Evolutionary conservation across 2,113 vertebrate species (phyloP).

Genomic region (Saccopteryx bilineata): DNA sequence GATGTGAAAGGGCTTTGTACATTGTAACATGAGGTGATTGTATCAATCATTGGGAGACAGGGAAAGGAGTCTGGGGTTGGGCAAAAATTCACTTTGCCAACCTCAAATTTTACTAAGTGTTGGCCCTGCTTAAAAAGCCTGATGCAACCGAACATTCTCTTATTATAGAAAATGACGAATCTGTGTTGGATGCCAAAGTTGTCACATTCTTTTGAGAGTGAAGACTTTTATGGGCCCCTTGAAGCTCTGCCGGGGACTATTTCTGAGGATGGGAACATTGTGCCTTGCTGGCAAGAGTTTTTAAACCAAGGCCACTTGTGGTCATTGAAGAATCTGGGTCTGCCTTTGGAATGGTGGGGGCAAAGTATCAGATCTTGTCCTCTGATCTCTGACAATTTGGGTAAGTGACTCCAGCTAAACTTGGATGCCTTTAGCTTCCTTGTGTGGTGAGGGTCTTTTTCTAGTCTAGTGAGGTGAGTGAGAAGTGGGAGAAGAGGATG

Average conservation of each 20-base stretch:
- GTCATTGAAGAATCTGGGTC: conserved; percentile 78
- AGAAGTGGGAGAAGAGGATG: conserved; percentile 10
- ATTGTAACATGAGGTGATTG: background rate
- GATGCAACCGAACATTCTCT: conserved; percentile 76
- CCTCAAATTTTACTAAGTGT: conserved; percentile 70
- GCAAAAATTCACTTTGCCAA: conserved; percentile 68
- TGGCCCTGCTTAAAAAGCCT: conserved; percentile 73
- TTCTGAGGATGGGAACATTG: conserved; percentile 78
- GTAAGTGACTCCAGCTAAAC: background rate
- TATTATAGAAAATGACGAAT: conserved; percentile 82
- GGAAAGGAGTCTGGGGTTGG: conserved; percentile 10
- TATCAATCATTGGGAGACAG: conserved; percentile 44
- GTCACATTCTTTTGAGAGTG: conserved; percentile 77
- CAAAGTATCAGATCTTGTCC: background rate
- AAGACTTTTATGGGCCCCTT: conserved; percentile 80
- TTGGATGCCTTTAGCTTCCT: conserved; percentile 9
- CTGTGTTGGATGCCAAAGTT: conserved; percentile 68
- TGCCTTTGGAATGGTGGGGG: background rate
- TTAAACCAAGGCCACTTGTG: conserved; percentile 78
- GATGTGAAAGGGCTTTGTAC: background rate
- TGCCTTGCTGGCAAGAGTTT: conserved; percentile 72
- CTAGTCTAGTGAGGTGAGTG: background rate
- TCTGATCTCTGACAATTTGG: background rate
- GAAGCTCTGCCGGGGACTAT: conserved; percentile 72
- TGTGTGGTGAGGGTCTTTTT: conserved; percentile 43